These are phyloP conservation scores for Elmis aenea DNA, from an alignment of 2,888 invertebrate species.

Conservation along the genomic window DNA sequence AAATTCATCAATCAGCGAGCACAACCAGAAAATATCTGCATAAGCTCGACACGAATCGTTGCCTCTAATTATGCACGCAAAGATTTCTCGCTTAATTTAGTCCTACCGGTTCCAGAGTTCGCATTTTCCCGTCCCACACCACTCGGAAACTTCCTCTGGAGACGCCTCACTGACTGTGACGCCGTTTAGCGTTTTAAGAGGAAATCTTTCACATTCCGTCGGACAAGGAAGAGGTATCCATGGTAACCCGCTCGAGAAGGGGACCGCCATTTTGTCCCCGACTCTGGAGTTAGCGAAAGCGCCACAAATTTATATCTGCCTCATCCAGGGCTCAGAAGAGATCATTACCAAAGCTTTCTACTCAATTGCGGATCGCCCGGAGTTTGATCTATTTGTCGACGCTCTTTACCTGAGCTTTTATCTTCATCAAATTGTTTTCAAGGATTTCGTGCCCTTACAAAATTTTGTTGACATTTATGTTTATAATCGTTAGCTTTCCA, in stretches of 20 bases:
- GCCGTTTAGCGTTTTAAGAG: conserved; percentile 23
- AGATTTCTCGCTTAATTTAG: conserved; percentile 49
- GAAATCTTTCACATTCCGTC: conserved; percentile 31
- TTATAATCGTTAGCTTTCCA: no score
- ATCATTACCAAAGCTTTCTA: conserved; percentile 52
- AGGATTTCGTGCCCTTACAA: conserved; percentile 22
- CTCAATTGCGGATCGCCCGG: conserved; percentile 49
- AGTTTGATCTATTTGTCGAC: conserved; percentile 50
- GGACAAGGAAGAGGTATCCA: conserved; percentile 43
- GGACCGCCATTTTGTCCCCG: conserved; percentile 45
- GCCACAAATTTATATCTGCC: conserved; percentile 51
- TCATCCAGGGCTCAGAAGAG: conserved; percentile 49
- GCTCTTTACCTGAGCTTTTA: conserved; percentile 33
- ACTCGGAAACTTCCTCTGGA: conserved; percentile 34
- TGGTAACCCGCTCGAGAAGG: conserved; percentile 39
- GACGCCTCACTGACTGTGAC: conserved; percentile 32
- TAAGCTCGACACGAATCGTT: conserved; percentile 46
- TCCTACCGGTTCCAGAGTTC: conserved; percentile 41
- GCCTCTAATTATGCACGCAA: conserved; percentile 49
- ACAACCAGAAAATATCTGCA: conserved; percentile 22
- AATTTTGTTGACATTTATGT: no score
- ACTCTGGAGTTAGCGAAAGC: conserved; percentile 45
- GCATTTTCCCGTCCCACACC: conserved; percentile 32
- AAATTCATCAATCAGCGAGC: conserved; percentile 20
- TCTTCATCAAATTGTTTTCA: conserved; percentile 28